Evolutionary conservation across 2,797 vertebrate genomes (phyloP).

Genomic region (Semaprochilodus insignis): DNA sequence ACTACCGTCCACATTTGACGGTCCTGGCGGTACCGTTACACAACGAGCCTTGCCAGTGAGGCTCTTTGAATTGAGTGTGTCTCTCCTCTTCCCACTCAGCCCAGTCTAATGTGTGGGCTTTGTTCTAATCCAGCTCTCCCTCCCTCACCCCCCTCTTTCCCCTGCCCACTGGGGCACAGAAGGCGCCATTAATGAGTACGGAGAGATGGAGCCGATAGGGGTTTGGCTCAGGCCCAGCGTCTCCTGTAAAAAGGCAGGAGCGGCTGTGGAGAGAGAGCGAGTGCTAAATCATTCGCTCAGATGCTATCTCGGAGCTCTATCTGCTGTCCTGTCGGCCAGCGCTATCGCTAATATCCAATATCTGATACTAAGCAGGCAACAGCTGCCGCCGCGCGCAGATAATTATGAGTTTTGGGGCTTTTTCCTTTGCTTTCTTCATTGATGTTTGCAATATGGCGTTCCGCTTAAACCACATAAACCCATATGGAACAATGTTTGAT

Average conservation of each 20-base stretch:
- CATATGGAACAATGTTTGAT: background rate
- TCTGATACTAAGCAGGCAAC: slow-evolving; percentile 20
- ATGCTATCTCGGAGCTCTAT: slow-evolving; percentile 59
- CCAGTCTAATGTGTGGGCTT: slow-evolving; percentile 14
- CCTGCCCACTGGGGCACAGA: background rate
- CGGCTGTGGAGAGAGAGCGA: slow-evolving; percentile 58
- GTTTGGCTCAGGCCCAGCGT: slow-evolving; percentile 2
- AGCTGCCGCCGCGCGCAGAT: background rate
- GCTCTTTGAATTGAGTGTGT: background rate
- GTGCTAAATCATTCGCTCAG: slow-evolving; percentile 62
- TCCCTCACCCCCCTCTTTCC: background rate
- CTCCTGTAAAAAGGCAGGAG: slow-evolving; percentile 46
- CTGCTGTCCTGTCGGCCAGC: slow-evolving; percentile 26
- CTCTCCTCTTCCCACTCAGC: slow-evolving; percentile 10
- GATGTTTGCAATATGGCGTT: background rate
- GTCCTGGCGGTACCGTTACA: background rate
- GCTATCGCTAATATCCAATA: slow-evolving; percentile 26
- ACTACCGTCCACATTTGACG: background rate
- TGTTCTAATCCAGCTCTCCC: background rate
- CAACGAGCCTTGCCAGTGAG: background rate
- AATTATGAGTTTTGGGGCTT: background rate
- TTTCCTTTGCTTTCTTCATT: background rate
- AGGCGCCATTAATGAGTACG: slow-evolving; percentile 15
- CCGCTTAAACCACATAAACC: background rate
- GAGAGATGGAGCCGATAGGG: slow-evolving; percentile 30